These are phyloP conservation scores for Lutraria rhynchaena DNA, from an alignment of 1,140 invertebrate genomes.

Conservation along the genomic window DNA sequence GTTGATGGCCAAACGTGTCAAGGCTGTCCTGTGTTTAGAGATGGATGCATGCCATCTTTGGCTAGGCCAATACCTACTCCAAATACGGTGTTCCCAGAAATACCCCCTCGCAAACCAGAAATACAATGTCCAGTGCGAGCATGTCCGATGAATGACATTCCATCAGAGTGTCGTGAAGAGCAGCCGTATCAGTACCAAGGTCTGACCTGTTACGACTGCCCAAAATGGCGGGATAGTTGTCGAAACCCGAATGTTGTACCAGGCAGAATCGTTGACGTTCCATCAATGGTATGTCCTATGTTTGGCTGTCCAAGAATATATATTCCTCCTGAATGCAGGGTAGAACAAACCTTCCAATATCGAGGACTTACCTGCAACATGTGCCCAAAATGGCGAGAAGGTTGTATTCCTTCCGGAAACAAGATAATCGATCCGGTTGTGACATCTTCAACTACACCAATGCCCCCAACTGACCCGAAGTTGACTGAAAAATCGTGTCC, in stretches of 20 bases:
- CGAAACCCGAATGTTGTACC: background rate
- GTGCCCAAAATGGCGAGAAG: constrained; percentile 48
- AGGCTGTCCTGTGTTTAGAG: constrained; percentile 18
- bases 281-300: constrained; percentile 40
- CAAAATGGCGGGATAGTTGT: constrained; percentile 24
- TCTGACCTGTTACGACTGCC: constrained; percentile 43
- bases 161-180: constrained; percentile 35
- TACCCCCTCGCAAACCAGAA: constrained; percentile 2
- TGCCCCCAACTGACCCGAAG: background rate
- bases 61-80: background rate
- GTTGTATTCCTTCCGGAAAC: constrained; percentile 15
- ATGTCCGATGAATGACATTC: constrained; percentile 37
- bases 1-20: constrained; percentile 15
- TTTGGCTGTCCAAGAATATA: constrained; percentile 21
- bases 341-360: constrained; percentile 28
- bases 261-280: background rate
- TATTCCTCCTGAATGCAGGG: constrained; percentile 41
- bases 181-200: constrained; percentile 38
- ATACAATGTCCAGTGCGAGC: constrained; percentile 18
- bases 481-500: constrained; percentile 27
- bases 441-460: background rate
- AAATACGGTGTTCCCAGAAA: constrained; percentile 5
- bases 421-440: background rate
- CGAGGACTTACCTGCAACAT: constrained; percentile 28
- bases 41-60: constrained; percentile 22